phyloP scores from a whole-genome alignment of 2,113 vertebrate species.

The Bufo bufo region DNA sequence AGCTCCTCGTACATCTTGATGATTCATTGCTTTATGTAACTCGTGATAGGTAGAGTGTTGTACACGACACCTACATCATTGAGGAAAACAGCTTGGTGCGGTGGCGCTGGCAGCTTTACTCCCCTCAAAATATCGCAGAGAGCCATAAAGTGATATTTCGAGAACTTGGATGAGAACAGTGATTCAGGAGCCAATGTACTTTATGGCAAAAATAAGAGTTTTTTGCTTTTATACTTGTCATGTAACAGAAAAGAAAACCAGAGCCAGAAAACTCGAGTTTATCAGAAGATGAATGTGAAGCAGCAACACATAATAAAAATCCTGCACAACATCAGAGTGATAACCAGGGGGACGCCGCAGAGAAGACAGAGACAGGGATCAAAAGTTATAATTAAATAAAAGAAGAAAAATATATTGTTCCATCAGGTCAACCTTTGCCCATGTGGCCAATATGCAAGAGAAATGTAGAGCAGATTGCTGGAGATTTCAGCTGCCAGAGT shows the following conservation, averaged over 20 bases:
- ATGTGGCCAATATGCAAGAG: no score
- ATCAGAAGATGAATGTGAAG: background rate
- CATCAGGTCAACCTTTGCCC: no score
- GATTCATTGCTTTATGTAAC: slow-evolving; percentile 20
- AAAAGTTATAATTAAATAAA: no score
- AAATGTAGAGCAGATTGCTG: no score
- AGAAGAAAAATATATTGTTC: no score
- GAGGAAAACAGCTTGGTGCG: slow-evolving; percentile 40
- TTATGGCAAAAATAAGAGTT: background rate
- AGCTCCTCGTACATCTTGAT: background rate
- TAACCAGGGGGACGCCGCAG: background rate
- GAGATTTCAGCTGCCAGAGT: no score
- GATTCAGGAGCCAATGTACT: slow-evolving; percentile 6
- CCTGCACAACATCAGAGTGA: background rate
- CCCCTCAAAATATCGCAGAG: slow-evolving; percentile 14
- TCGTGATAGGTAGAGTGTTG: slow-evolving; percentile 43
- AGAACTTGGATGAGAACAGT: slow-evolving; percentile 2
- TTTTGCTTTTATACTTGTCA: background rate
- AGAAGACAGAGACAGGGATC: background rate
- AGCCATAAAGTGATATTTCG: slow-evolving; percentile 19
- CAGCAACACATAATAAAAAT: background rate
- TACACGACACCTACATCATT: slow-evolving; percentile 3
- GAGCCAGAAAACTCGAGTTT: background rate
- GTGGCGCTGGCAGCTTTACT: slow-evolving; percentile 23
- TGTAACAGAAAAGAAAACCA: background rate